Conservation (phyloP, 2,113 vertebrate genomes). For the Pteronura brasiliensis region DNA sequence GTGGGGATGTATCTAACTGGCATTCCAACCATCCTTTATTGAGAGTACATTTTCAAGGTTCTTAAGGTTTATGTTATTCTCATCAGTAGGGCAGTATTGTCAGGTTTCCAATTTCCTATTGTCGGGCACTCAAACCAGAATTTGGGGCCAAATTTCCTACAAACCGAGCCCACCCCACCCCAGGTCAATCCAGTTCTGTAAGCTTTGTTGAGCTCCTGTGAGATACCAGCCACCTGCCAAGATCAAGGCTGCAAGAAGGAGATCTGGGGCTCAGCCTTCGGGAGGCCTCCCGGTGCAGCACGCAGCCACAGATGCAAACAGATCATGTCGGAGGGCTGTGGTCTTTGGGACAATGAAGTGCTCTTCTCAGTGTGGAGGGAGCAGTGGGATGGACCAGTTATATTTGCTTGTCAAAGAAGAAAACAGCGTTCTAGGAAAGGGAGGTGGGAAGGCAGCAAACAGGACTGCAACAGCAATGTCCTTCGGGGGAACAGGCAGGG, state of each 20-base stretch:
- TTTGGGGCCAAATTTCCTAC: not conserved
- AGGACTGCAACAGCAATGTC: not conserved
- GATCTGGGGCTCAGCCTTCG: not conserved
- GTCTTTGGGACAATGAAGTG: not conserved
- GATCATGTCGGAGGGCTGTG: not conserved
- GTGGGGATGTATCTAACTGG: not conserved
- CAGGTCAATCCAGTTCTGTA: not conserved
- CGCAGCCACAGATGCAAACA: not conserved
- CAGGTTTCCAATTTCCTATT: slow-evolving; percentile 2
- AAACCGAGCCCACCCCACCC: not conserved
- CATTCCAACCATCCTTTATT: not conserved
- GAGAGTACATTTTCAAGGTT: not conserved
- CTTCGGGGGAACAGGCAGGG: not conserved
- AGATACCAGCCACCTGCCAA: not conserved
- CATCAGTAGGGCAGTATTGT: not conserved
- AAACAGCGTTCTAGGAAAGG: not conserved
- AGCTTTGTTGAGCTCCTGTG: not conserved
- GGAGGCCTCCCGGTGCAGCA: not conserved
- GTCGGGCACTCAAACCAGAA: not conserved
- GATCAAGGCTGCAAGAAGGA: not conserved
- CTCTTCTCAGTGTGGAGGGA: not conserved
- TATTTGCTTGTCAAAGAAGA: not conserved
- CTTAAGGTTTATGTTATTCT: not conserved
- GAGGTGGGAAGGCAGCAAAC: not conserved
- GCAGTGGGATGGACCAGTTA: not conserved